Percentiles rank a stretch among this genome's conserved stretches.
Evolutionary conservation across 2,113 vertebrate species (phyloP).

Genomic region (Ictalurus punctatus): DNA sequence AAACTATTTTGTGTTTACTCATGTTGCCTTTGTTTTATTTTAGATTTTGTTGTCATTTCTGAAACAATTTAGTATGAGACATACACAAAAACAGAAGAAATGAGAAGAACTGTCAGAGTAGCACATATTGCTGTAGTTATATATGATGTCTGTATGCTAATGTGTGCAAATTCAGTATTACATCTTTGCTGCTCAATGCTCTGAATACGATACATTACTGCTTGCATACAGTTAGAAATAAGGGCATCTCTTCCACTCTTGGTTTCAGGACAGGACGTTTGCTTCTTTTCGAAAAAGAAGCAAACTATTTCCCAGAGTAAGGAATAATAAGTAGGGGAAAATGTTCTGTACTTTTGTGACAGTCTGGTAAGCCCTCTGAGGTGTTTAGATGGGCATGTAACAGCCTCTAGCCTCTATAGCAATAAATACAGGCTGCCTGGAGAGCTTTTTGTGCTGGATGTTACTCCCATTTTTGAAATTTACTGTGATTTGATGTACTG

Average conservation of each 20-base stretch:
- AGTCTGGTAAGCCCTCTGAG: background rate
- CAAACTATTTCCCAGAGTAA: background rate
- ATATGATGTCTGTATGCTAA: background rate
- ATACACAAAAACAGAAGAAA: no score
- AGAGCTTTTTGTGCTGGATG: background rate
- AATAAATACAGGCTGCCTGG: background rate
- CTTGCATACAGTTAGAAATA: no score
- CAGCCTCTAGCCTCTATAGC: background rate
- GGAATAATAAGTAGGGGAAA: background rate
- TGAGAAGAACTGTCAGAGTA: background rate
- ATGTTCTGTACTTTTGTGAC: background rate
- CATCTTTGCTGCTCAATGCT: background rate
- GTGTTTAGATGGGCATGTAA: background rate
- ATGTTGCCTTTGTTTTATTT: no score
- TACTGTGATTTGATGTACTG: background rate
- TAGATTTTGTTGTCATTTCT: no score
- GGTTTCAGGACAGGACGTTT: background rate
- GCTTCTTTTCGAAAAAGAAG: background rate
- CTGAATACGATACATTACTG: background rate
- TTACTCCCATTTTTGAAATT: background rate
- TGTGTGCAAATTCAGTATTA: background rate
- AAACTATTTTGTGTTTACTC: no score
- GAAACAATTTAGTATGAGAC: no score
- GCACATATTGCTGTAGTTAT: background rate
- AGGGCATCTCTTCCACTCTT: background rate